Conservation (phyloP, 2,888 invertebrate genomes). For the Machimus rusticus region DNA sequence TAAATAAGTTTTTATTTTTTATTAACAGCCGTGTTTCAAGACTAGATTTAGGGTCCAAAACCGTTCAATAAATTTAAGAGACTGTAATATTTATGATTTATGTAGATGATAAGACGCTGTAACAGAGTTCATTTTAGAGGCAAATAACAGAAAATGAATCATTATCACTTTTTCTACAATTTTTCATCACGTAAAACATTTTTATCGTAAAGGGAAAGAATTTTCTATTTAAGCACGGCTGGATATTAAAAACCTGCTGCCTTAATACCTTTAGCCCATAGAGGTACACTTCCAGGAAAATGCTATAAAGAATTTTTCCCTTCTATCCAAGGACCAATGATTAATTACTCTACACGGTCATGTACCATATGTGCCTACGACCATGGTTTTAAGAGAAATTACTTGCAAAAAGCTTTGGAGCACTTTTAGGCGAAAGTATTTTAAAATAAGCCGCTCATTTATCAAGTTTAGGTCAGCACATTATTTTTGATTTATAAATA, state of each 20-base stretch:
- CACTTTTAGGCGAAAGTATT: conserved; percentile 11
- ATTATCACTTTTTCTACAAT: not conserved
- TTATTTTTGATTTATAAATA: conserved; percentile 35
- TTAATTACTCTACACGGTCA: conserved; percentile 2
- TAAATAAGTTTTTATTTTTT: too few relatives aligned
- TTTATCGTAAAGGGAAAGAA: not conserved
- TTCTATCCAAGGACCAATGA: not conserved
- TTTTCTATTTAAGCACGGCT: not conserved
- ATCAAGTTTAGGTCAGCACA: conserved; percentile 30
- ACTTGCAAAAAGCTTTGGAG: conserved; percentile 12
- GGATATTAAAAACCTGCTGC: not conserved
- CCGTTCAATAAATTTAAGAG: too few relatives aligned
- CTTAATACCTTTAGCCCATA: not conserved
- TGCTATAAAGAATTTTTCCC: not conserved
- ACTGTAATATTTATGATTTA: too few relatives aligned
- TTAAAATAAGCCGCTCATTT: conserved; percentile 34
- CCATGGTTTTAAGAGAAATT: conserved; percentile 29
- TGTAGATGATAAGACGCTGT: too few relatives aligned
- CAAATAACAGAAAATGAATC: not conserved
- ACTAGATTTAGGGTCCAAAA: too few relatives aligned
- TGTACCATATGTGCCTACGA: conserved; percentile 19
- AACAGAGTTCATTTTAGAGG: not conserved
- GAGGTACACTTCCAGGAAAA: not conserved
- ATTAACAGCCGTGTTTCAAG: too few relatives aligned
- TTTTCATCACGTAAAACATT: not conserved